Percentiles rank a stretch among this genome's conserved stretches.
Evolutionary conservation across 2,888 invertebrate genomes (phyloP).

Genomic region (Miltochrista miniata): DNA sequence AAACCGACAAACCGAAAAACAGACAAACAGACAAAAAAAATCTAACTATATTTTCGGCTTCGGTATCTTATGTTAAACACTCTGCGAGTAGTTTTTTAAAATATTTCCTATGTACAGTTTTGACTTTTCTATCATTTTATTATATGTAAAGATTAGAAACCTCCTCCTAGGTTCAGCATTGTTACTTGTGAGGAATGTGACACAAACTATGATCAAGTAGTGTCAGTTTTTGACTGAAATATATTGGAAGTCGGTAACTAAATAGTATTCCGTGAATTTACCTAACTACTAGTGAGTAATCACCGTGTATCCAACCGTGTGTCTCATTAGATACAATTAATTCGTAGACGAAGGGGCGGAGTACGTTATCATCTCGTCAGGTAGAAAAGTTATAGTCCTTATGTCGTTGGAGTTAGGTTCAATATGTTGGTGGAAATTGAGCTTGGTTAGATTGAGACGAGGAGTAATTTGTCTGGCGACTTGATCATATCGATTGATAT

Average conservation of each 20-base stretch:
- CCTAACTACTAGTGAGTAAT: constrained; percentile 21
- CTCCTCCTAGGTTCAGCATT: too few species aligned
- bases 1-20: too few species aligned
- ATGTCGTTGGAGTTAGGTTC: constrained; percentile 22
- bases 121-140: too few species aligned
- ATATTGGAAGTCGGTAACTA: neutral
- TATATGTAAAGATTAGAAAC: too few species aligned
- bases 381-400: constrained; percentile 15
- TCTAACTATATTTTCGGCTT: too few species aligned
- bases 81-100: too few species aligned
- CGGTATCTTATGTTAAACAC: too few species aligned
- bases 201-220: too few species aligned
- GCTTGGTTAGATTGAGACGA: constrained; percentile 16
- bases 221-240: too few species aligned
- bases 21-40: too few species aligned
- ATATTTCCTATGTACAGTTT: too few species aligned
- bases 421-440: constrained; percentile 12
- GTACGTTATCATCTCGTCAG: constrained; percentile 33
- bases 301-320: constrained; percentile 45
- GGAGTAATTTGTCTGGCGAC: constrained; percentile 32
- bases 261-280: constrained; percentile 13
- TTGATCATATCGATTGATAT: constrained; percentile 31
- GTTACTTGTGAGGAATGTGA: too few species aligned
- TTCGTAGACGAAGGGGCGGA: constrained; percentile 47
- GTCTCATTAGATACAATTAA: constrained; percentile 70